Evolutionary conservation across 2,888 invertebrate genomes (phyloP).

Genomic region (Acronicta alni): DNA sequence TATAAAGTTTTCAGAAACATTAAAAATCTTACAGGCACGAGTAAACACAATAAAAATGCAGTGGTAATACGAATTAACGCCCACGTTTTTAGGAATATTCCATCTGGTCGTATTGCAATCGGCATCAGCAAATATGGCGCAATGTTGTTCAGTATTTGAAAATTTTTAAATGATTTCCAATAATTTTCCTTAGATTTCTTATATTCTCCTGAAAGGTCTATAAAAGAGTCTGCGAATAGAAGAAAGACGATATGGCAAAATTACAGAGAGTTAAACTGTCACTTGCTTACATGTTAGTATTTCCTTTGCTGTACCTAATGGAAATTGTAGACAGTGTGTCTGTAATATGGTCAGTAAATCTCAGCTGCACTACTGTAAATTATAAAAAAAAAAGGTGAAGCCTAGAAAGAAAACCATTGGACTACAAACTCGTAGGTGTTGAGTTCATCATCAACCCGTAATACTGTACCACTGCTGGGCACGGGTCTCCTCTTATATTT

Average conservation of each 20-base stretch:
- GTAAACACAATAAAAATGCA: slow-evolving; percentile 75
- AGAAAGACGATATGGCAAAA: background rate
- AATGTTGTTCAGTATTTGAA: slow-evolving; percentile 71
- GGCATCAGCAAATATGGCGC: slow-evolving; percentile 79
- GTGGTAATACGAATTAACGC: slow-evolving; percentile 70
- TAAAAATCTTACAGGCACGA: slow-evolving; percentile 76
- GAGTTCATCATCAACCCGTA: too few species aligned
- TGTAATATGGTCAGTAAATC: too few species aligned
- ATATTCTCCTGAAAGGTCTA: slow-evolving; percentile 75
- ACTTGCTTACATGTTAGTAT: background rate
- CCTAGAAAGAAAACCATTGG: too few species aligned
- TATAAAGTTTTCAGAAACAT: slow-evolving; percentile 17
- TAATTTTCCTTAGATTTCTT: slow-evolving; percentile 71
- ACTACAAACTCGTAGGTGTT: too few species aligned
- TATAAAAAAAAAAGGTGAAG: too few species aligned
- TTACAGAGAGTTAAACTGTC: background rate
- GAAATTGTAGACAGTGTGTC: too few species aligned
- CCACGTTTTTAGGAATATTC: slow-evolving; percentile 80
- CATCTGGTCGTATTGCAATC: slow-evolving; percentile 78
- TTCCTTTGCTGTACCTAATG: too few species aligned
- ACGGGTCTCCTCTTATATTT: too few species aligned
- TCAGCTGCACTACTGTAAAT: too few species aligned
- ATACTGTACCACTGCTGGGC: too few species aligned
- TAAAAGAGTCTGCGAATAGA: slow-evolving; percentile 77
- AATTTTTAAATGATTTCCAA: slow-evolving; percentile 75